Evolutionary conservation across 2,113 vertebrate genomes (phyloP).

Genomic region (Arvicanthis niloticus): DNA sequence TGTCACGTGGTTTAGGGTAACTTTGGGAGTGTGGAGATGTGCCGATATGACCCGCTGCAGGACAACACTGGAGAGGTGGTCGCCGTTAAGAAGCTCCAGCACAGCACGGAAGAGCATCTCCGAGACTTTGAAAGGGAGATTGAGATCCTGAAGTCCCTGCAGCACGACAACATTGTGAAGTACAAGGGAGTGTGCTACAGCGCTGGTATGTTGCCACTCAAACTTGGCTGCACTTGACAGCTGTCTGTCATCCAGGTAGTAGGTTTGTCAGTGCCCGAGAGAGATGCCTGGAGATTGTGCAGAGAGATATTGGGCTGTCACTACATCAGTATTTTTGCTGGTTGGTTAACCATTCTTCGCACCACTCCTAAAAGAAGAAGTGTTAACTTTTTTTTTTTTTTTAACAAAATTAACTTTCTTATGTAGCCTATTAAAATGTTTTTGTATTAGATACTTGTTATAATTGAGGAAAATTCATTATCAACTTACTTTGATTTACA

Average conservation of each 20-base stretch:
- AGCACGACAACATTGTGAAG: constrained; percentile 98
- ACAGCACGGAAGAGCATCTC: constrained; percentile 96
- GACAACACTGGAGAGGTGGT: constrained; percentile 98
- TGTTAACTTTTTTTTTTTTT: constrained; percentile 58
- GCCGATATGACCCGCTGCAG: constrained; percentile 96
- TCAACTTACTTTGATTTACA: constrained; percentile 39
- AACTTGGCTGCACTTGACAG: not conserved
- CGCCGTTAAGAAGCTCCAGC: constrained; percentile 98
- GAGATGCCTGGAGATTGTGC: not conserved
- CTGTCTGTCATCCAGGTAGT: not conserved
- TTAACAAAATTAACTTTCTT: constrained; percentile 32
- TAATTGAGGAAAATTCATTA: constrained; percentile 25
- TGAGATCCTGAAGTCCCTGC: constrained; percentile 97
- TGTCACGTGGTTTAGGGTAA: constrained; percentile 90
- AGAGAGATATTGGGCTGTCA: not conserved
- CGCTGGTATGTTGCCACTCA: constrained; percentile 89
- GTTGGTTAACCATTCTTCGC: not conserved
- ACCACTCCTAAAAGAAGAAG: not conserved
- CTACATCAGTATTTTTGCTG: not conserved
- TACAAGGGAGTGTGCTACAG: constrained; percentile 99
- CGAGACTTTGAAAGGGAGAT: constrained; percentile 98
- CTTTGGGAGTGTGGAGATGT: constrained; percentile 99
- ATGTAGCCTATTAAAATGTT: constrained; percentile 40
- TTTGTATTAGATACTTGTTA: constrained; percentile 17
- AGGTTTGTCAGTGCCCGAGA: not conserved